Base-by-base conservation (phyloP, 2,888 invertebrate species). In the Sarcophaga caerulescens region DNA sequence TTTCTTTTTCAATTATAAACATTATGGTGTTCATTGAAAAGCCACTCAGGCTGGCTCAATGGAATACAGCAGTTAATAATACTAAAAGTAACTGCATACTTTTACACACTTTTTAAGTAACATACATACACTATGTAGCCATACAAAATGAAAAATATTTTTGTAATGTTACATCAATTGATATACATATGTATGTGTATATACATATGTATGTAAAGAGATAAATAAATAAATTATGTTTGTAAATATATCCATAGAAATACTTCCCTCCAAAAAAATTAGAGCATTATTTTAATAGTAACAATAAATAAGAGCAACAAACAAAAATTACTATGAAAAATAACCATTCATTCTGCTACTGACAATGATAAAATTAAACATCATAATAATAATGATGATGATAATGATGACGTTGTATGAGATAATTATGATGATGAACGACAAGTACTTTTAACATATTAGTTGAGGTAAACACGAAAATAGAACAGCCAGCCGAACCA, bases 391-490 rank as follows among this genome's bases (percentile, higher is more conserved):
- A 23, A 23, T 65, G 23, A 71, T 70, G 25, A 69, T 81, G 59
- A 47, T 74, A 3, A 74, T 74, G n/a, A 63, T 65, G 19, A 60
- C 45, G 66, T 19, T 65, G 35, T 17, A 19, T 2, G 3, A 66
- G 35, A 44, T 10, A 35, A 35, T 35, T 35, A 35, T 66, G 59
- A 59, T 35, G 35, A 71, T 21, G 82, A 14, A 52, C 23, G 47
- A 47, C 78, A 63, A 69, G 68, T 47, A 79, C 57, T 74, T 68
- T 35, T 74, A 76, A 78, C 68, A 80, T 79, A 85, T 82, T 68
- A 76, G 68, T 63, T 81, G 85, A 80, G 85, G 82, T 80, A 85
- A 85, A 85, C 68, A 83, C 60, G n/a, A 79, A 79, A 63, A 84
- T 59, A 80, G 69, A 69, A n/a, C 63, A 80, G 57, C 19, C 45